Evolutionary conservation across 2,797 vertebrate species (phyloP).

Genomic region (Anabas testudineus): DNA sequence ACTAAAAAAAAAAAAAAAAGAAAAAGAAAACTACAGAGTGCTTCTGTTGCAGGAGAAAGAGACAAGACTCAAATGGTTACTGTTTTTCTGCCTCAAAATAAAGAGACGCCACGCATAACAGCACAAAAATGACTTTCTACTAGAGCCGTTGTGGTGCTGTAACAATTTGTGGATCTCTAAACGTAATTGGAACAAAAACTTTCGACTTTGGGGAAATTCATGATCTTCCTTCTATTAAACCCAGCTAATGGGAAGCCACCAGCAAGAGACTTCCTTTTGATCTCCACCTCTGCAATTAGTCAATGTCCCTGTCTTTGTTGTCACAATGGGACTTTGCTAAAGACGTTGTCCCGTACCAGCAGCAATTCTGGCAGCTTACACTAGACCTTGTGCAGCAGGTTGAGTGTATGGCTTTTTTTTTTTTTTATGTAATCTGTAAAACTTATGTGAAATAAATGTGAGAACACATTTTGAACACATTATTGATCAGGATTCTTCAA

Average conservation of each 20-base stretch:
- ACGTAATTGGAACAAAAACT: neutral
- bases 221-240: too few relatives aligned
- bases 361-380: neutral
- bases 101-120: neutral
- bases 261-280: neutral
- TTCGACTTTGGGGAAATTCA: neutral
- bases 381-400: neutral
- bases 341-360: neutral
- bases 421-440: too few relatives aligned
- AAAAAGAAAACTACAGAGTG: conserved; percentile 2
- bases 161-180: neutral
- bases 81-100: neutral
- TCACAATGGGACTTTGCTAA: conserved; percentile 12
- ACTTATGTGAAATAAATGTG: too few relatives aligned
- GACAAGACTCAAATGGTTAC: neutral
- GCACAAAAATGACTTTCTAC: neutral
- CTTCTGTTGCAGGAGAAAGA: neutral
- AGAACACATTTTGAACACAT: too few relatives aligned
- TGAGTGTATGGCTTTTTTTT: neutral
- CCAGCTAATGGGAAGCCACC: conserved; percentile 2
- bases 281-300: neutral
- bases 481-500: too few relatives aligned
- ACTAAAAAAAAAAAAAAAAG: too few relatives aligned
- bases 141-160: neutral
- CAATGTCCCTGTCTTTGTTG: neutral